Evolutionary conservation across 1,140 invertebrate genomes (phyloP).

Genomic region (Eulimnadia texana): DNA sequence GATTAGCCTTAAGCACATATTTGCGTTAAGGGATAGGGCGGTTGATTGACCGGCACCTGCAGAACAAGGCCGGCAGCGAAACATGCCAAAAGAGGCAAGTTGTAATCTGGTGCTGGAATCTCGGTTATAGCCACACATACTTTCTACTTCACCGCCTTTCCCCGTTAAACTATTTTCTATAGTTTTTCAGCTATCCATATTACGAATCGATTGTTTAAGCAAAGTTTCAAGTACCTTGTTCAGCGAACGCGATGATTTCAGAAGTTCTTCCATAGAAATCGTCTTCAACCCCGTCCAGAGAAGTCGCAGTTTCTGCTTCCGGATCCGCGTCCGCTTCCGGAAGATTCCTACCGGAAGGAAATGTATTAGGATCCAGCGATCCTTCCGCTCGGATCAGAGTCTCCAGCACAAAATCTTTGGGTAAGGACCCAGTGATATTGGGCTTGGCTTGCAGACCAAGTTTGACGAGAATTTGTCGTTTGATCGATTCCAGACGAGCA

Average conservation of each 20-base stretch:
- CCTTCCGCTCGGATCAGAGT: conserved; percentile 47
- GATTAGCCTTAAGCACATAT: background rate
- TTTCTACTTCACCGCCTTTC: too few relatives aligned
- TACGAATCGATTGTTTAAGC: background rate
- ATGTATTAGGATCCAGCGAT: background rate
- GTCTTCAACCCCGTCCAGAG: conserved; percentile 29
- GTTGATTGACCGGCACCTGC: background rate
- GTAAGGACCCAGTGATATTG: conserved; percentile 39
- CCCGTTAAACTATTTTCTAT: too few relatives aligned
- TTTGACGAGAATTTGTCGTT: conserved; percentile 57
- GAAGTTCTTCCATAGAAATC: conserved; percentile 62
- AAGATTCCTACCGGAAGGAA: conserved; percentile 14
- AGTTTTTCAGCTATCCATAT: too few relatives aligned
- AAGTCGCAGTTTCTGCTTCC: background rate
- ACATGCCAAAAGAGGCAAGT: background rate
- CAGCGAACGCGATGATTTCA: conserved; percentile 66
- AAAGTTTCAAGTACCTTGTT: conserved; percentile 44
- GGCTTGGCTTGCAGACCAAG: conserved; percentile 49
- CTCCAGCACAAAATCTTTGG: conserved; percentile 47
- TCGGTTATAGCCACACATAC: too few relatives aligned
- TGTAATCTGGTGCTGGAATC: background rate
- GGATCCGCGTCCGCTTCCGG: background rate
- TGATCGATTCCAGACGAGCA: conserved; percentile 54
- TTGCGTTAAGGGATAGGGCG: background rate
- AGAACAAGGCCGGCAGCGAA: background rate